Conservation (phyloP, 92 coral and sea anemone genomes). For the Hydrozoanthus gracilis region DNA sequence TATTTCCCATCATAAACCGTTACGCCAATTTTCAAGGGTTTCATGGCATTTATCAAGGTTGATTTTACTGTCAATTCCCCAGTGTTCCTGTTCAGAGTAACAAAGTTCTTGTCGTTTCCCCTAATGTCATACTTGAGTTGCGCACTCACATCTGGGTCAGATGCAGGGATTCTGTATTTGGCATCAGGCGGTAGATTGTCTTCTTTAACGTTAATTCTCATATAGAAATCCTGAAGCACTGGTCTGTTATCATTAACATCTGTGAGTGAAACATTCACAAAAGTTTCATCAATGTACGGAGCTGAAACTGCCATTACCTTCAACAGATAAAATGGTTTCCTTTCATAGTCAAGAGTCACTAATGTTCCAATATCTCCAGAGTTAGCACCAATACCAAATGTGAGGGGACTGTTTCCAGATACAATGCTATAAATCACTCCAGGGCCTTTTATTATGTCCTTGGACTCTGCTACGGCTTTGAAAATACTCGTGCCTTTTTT, state of each 20-base stretch:
- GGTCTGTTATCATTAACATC: constrained; percentile 91
- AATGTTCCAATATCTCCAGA: constrained; percentile 77
- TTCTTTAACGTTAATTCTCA: constrained; percentile 84
- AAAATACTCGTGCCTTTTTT: constrained; percentile 56
- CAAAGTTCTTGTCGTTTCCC: constrained; percentile 74
- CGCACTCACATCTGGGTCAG: constrained; percentile 90
- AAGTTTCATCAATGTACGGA: constrained; percentile 72
- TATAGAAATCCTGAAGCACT: constrained; percentile 79
- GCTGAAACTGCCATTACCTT: constrained; percentile 81
- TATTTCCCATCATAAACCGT: constrained; percentile 76
- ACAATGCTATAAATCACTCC: constrained; percentile 75
- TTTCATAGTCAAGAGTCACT: constrained; percentile 79
- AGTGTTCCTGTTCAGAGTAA: constrained; percentile 67
- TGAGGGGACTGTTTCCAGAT: constrained; percentile 75
- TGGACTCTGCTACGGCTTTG: constrained; percentile 78
- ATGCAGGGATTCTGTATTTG: constrained; percentile 84
- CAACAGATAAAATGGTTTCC: constrained; percentile 74
- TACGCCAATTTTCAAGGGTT: constrained; percentile 67
- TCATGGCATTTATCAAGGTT: constrained; percentile 71
- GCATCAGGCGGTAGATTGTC: constrained; percentile 75
- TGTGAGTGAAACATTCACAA: constrained; percentile 65
- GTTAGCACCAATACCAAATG: constrained; percentile 70
- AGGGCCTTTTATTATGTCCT: constrained; percentile 66
- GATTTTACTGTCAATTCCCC: constrained; percentile 84
- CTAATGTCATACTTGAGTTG: constrained; percentile 58